Evolutionary conservation across 2,888 invertebrate genomes (phyloP), one percentile per base, ranked within the genome.

Genomic region (Apocheima hispidaria): DNA sequence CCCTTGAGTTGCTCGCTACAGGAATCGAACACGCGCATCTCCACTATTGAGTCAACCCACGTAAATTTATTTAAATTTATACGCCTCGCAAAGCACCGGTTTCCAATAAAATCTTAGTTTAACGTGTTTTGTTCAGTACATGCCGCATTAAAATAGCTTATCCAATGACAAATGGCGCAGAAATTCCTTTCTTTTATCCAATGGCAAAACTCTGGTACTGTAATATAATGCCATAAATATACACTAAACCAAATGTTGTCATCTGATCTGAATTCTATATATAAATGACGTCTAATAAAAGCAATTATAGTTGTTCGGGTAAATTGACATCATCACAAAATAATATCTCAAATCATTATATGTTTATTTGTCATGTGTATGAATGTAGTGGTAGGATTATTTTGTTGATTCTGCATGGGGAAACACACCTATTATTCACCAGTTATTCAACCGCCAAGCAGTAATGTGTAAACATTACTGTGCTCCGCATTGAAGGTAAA

Each of bases 71-170:
- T 56, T 58, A 67, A 61, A 61, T 60, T 55, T 55, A 60, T 61
- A 40, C 48, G 28, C 20, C 28, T 55, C 23, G 44, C 54, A 50
- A 55, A 44, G 33, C 55, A 51, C 40, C 12, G 44, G 55, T 56
- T 51, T 51, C 57, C 52, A 58, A 58, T 69, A 69, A 69, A 69
- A 63, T 65, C 49, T 59, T 55, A 65, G 65, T 63, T 66, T 60
- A 66, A 60, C 57, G 66, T 53, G 53, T 67, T 66, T 57, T 63
- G 57, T 65, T 58, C 57, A 36, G 48, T 56, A 54, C 30, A 55
- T 46, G 43, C 60, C 60, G 53, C 50, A 56, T 60, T 60, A 56
- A 67, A 67, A 65, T 67, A 67, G 56, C 63, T 58, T 59, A 53
- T 67, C 63, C 41, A 49, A 69, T 65, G 69, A 67, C 58, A 65